phyloP scores from a whole-genome alignment of 2,888 invertebrate species.

The Lepetodrilus schrolli region DNA sequence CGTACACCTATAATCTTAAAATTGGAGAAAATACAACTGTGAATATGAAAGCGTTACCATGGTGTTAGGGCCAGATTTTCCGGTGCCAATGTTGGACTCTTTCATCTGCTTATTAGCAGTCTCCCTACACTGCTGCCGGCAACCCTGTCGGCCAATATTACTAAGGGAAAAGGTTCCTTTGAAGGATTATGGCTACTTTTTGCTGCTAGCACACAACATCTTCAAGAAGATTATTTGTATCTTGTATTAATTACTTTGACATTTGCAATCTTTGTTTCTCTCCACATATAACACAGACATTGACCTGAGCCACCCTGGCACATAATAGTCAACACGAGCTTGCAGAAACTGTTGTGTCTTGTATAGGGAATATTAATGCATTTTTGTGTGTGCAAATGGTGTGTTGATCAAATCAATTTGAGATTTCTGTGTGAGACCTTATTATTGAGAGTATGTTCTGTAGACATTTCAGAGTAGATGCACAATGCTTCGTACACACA shows the following conservation, averaged over 20 bases:
- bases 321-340: no score
- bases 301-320: no score
- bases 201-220: background rate
- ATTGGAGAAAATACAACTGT: conserved; percentile 10
- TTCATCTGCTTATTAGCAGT: conserved; percentile 23
- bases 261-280: conserved; percentile 14
- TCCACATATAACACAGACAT: background rate
- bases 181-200: conserved; percentile 13
- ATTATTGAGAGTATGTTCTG: no score
- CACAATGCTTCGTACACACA: no score
- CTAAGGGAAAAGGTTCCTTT: conserved; percentile 5
- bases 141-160: background rate
- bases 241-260: conserved; percentile 29
- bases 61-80: conserved; percentile 12
- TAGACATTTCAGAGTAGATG: no score
- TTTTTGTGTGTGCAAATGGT: no score
- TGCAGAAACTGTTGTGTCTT: no score
- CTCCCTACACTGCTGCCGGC: background rate
- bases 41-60: conserved; percentile 9
- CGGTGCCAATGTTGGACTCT: background rate
- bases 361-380: no score
- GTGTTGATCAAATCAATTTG: no score
- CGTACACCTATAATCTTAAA: conserved; percentile 27
- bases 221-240: conserved; percentile 29
- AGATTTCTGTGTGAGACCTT: no score